These are phyloP conservation scores for Mobula birostris DNA, from an alignment of 2,113 vertebrate species.

Conservation along the genomic window DNA sequence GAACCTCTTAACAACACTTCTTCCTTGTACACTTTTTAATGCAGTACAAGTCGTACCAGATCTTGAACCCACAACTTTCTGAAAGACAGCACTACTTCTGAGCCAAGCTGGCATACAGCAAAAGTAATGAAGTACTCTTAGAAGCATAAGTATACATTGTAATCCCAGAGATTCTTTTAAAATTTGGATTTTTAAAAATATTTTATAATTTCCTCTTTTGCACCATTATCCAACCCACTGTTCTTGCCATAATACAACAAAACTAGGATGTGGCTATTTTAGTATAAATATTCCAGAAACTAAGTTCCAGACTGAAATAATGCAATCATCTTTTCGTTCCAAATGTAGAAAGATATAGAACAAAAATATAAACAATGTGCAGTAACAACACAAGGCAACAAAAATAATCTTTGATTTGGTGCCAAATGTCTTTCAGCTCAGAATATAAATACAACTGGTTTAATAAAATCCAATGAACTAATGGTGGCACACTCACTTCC, in stretches of 20 bases:
- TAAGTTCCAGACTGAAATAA: neutral
- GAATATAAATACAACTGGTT: neutral
- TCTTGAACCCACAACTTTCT: neutral
- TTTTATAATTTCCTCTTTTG: neutral
- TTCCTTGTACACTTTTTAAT: neutral
- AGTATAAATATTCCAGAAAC: neutral
- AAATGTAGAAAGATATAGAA: neutral
- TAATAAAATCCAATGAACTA: neutral
- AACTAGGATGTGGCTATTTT: neutral
- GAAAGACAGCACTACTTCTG: too few relatives aligned
- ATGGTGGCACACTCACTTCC: neutral
- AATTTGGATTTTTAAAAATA: neutral
- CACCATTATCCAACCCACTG: neutral
- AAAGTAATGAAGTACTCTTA: neutral
- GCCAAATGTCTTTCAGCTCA: constrained; percentile 8
- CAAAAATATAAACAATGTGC: constrained; percentile 3
- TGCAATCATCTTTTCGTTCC: neutral
- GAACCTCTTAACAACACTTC: neutral
- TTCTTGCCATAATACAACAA: neutral
- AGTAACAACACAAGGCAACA: constrained; percentile 25
- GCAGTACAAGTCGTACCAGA: neutral
- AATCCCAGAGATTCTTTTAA: neutral
- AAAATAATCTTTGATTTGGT: constrained; percentile 28
- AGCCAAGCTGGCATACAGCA: constrained; percentile 15
- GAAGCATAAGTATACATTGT: neutral